Conservation (phyloP, 2,888 invertebrate species). For the Carabus problematicus region DNA sequence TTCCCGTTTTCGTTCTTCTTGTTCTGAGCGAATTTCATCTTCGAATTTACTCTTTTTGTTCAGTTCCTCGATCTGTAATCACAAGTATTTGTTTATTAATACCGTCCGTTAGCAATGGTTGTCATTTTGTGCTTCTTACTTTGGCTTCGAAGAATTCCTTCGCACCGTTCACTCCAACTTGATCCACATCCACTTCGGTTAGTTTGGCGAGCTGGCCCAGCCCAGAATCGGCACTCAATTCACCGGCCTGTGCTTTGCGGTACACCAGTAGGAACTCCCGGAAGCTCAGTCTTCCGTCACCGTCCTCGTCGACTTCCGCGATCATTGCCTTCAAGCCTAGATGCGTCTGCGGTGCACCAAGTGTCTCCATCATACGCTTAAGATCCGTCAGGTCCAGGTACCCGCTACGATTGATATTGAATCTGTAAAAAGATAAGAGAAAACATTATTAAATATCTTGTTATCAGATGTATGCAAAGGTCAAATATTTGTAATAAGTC, state of each 20-base stretch:
- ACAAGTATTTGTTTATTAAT: neutral
- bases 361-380: constrained; percentile 95
- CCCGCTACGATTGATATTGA: constrained; percentile 88
- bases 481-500: neutral
- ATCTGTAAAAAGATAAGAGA: constrained; percentile 67
- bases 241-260: constrained; percentile 90
- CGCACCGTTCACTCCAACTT: constrained; percentile 93
- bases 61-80: constrained; percentile 80
- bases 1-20: constrained; percentile 83
- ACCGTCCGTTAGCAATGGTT: too few species aligned
- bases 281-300: constrained; percentile 87
- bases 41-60: constrained; percentile 87
- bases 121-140: too few species aligned
- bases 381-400: constrained; percentile 88
- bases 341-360: constrained; percentile 96
- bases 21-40: constrained; percentile 89
- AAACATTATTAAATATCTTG: neutral
- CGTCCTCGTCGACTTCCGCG: constrained; percentile 86
- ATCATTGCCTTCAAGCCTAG: constrained; percentile 95
- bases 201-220: constrained; percentile 84
- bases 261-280: constrained; percentile 85
- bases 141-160: constrained; percentile 97
- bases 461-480: neutral
- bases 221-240: constrained; percentile 86
- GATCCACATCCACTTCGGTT: constrained; percentile 91